These are phyloP conservation scores for Macrophya alboannulata DNA, from an alignment of 2,888 invertebrate species.

Conservation along the genomic window DNA sequence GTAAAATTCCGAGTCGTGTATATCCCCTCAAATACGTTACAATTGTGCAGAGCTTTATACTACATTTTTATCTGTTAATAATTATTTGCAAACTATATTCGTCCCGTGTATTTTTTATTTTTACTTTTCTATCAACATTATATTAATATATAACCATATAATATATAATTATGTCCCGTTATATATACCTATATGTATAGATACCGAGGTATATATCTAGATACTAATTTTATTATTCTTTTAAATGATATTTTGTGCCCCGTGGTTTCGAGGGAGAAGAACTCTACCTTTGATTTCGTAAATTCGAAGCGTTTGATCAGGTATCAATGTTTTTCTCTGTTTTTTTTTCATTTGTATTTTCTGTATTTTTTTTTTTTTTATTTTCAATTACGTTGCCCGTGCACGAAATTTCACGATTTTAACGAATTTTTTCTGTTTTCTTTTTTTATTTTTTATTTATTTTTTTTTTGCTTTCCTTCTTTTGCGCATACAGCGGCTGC, in stretches of 20 bases:
- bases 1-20: no score
- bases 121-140: not conserved
- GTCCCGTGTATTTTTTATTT: not conserved
- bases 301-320: slow-evolving; percentile 51
- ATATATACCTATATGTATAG: not conserved
- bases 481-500: no score
- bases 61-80: no score
- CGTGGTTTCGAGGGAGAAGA: slow-evolving; percentile 19
- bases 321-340: slow-evolving; percentile 25
- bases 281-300: slow-evolving; percentile 21
- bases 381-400: not conserved
- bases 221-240: not conserved
- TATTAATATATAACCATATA: not conserved
- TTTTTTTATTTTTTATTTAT: no score
- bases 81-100: slow-evolving; percentile 15
- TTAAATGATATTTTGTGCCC: slow-evolving; percentile 30
- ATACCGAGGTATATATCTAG: not conserved
- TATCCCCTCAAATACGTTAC: not conserved
- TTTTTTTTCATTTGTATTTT: not conserved
- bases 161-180: not conserved
- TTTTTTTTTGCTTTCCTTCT: no score
- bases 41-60: not conserved
- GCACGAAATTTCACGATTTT: not conserved
- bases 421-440: not conserved
- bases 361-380: not conserved